phyloP scores from a whole-genome alignment of 2,113 vertebrate species.

The Mesitornis unicolor region DNA sequence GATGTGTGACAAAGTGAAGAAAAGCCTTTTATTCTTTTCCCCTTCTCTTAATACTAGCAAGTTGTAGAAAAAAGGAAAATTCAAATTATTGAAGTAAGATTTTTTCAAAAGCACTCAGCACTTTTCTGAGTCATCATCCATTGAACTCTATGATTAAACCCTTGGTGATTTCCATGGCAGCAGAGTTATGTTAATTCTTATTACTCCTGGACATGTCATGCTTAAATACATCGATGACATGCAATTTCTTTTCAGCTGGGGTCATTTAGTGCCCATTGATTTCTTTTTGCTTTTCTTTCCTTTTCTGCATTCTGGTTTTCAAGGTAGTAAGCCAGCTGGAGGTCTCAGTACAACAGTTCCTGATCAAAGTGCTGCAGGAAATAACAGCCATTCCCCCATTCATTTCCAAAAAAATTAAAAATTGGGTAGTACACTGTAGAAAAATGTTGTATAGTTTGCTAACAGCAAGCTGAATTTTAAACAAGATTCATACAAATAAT shows the following conservation, averaged over 20 bases:
- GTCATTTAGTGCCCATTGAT: neutral
- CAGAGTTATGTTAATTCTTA: conserved; percentile 21
- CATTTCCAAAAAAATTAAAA: neutral
- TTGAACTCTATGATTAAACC: conserved; percentile 2
- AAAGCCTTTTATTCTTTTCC: neutral
- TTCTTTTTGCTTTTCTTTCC: neutral
- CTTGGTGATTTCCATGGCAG: neutral
- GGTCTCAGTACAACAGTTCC: neutral
- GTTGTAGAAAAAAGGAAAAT: neutral
- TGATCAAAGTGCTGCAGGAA: neutral
- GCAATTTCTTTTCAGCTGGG: neutral
- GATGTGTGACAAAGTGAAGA: neutral
- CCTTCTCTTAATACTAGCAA: neutral
- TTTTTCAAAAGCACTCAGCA: neutral
- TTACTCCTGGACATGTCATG: neutral
- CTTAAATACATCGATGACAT: neutral
- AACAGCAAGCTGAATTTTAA: conserved; percentile 2
- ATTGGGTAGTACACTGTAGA: neutral
- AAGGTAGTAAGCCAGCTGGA: neutral
- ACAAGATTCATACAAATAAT: neutral
- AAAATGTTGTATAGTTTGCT: neutral
- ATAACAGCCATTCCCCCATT: neutral
- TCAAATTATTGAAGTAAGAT: neutral
- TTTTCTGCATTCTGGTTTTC: neutral
- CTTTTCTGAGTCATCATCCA: conserved; percentile 1